Percentiles rank a stretch among this genome's conserved stretches.
phyloP scores from a whole-genome alignment of 1,140 invertebrate genomes.

The Drosophila sp. region DNA sequence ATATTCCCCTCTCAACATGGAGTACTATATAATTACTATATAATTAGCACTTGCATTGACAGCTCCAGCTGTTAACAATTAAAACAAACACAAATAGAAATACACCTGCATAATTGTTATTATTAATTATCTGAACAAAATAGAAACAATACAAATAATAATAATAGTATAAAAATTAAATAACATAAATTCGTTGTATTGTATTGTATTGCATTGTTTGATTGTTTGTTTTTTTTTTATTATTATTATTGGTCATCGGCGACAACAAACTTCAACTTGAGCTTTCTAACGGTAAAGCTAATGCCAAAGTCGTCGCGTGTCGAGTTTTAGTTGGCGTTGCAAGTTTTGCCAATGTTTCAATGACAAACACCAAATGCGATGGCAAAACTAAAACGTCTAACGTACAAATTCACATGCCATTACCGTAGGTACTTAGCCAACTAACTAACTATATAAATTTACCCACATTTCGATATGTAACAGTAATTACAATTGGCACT shows the following conservation, averaged over 20 bases:
- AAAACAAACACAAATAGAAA: slow-evolving; percentile 60
- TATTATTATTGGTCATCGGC: slow-evolving; percentile 3
- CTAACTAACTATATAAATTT: background rate
- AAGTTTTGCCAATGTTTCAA: slow-evolving; percentile 33
- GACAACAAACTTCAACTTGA: slow-evolving; percentile 42
- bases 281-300: slow-evolving; percentile 42
- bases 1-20: background rate
- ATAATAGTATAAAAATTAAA: slow-evolving; percentile 14
- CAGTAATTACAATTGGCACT: slow-evolving; percentile 29
- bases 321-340: background rate
- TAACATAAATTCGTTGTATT: slow-evolving; percentile 22
- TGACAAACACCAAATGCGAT: slow-evolving; percentile 61
- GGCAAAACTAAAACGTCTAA: slow-evolving; percentile 30
- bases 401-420: slow-evolving; percentile 14
- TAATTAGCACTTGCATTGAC: slow-evolving; percentile 43
- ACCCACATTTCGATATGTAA: slow-evolving; percentile 13
- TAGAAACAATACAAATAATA: slow-evolving; percentile 36
- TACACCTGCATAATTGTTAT: slow-evolving; percentile 47
- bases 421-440: background rate
- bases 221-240: too few species aligned
- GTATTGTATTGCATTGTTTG: too few species aligned
- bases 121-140: background rate
- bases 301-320: slow-evolving; percentile 44
- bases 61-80: slow-evolving; percentile 54
- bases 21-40: slow-evolving; percentile 17